Evolutionary conservation across 1,140 invertebrate species (phyloP).

Genomic region (Elymnias hypermnestra): DNA sequence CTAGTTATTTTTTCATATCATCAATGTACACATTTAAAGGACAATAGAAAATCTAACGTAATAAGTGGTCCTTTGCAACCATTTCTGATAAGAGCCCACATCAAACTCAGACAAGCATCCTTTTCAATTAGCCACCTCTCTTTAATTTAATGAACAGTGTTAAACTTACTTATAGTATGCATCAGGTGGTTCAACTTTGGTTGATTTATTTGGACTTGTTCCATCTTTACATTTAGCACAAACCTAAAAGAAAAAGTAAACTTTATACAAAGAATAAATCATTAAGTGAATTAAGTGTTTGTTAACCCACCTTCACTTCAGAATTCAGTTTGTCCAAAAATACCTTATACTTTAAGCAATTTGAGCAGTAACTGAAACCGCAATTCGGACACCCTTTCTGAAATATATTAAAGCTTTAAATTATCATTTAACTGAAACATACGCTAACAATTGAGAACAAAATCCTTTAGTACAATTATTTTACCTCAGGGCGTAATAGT

Average conservation of each 20-base stretch:
- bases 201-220: constrained; percentile 23
- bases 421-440: too few relatives aligned
- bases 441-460: too few relatives aligned
- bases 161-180: constrained; percentile 72
- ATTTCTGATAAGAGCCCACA: too few relatives aligned
- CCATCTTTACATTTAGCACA: constrained; percentile 56
- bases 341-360: constrained; percentile 77
- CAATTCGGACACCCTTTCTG: constrained; percentile 80
- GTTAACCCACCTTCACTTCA: constrained; percentile 55
- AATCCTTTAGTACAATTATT: too few relatives aligned
- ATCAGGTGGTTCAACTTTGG: constrained; percentile 57
- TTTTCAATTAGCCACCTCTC: too few relatives aligned
- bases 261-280: too few relatives aligned
- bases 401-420: constrained; percentile 26
- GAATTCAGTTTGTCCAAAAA: constrained; percentile 67
- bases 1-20: too few relatives aligned
- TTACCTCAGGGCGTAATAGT: constrained; percentile 51
- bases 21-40: not conserved
- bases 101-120: too few relatives aligned
- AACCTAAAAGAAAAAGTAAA: constrained; percentile 48
- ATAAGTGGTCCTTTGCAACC: too few relatives aligned
- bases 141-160: too few relatives aligned
- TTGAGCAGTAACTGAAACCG: constrained; percentile 80
- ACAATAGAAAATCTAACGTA: too few relatives aligned
- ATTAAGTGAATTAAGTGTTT: too few relatives aligned